A percentile compares a stretch with the other conserved stretches of the same genome.
Conservation (phyloP, 2,797 vertebrate species). For the Diglossa cyanea region DNA sequence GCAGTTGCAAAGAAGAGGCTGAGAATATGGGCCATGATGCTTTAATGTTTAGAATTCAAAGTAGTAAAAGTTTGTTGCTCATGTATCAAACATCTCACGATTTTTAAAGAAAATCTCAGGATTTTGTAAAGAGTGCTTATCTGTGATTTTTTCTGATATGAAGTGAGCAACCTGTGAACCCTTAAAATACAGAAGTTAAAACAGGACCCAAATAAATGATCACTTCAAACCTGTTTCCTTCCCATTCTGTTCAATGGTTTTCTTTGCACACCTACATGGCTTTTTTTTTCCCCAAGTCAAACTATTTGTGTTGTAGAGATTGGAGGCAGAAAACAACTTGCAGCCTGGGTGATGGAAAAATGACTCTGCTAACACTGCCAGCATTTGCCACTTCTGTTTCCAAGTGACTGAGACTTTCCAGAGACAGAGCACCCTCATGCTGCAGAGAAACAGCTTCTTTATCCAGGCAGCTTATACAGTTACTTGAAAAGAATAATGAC, state of each 20-base stretch:
- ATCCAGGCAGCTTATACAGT: neutral
- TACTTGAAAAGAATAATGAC: neutral
- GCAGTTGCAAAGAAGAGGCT: neutral
- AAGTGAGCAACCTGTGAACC: neutral
- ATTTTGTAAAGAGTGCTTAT: neutral
- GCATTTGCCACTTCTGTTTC: constrained; percentile 24
- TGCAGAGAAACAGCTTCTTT: neutral
- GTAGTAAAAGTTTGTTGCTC: neutral
- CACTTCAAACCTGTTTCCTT: neutral
- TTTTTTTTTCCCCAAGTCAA: neutral
- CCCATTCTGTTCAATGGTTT: neutral
- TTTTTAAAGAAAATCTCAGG: neutral
- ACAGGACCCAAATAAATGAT: neutral
- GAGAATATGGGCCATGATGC: neutral
- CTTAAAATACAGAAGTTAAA: neutral
- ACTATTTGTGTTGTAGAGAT: neutral
- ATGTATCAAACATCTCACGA: neutral
- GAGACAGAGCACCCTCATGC: neutral
- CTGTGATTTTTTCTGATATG: neutral
- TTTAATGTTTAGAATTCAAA: neutral
- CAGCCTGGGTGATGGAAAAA: constrained; percentile 7
- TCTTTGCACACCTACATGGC: accelerated
- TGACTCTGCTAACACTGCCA: neutral
- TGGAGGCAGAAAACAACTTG: constrained; percentile 4
- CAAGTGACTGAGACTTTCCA: constrained; percentile 47